A percentile compares a stretch with the other conserved stretches of the same genome.
phyloP scores from a whole-genome alignment of 2,888 invertebrate species.

The Rosalia funebris region DNA sequence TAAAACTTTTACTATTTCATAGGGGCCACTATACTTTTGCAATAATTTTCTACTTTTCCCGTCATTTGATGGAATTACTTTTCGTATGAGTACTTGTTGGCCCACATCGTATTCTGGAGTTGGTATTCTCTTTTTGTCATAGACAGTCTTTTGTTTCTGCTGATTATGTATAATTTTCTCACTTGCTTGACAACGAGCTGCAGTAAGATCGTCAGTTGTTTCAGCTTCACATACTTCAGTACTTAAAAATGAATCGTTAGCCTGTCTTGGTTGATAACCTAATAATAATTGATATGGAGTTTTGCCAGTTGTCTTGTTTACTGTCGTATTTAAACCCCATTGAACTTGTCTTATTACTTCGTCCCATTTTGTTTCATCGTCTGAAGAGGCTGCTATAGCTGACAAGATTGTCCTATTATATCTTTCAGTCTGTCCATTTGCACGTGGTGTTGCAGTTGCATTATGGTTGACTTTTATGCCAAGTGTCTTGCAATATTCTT shows the following conservation, averaged over 20 bases:
- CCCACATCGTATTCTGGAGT: background rate
- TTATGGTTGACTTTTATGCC: background rate
- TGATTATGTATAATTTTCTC: background rate
- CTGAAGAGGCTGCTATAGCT: background rate
- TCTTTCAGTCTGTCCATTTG: background rate
- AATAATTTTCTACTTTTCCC: background rate
- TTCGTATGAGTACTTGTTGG: background rate
- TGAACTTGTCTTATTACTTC: background rate
- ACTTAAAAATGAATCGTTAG: background rate
- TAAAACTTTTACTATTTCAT: constrained; percentile 2
- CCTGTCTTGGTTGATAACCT: background rate
- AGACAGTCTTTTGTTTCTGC: background rate
- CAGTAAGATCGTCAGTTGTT: background rate
- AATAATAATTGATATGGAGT: background rate
- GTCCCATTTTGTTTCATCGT: background rate
- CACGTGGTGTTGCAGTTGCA: background rate
- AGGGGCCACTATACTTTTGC: constrained; percentile 1
- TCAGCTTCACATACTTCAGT: background rate
- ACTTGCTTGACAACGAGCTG: background rate
- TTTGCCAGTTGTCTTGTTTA: background rate
- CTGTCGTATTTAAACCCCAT: constrained; percentile 2
- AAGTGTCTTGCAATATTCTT: background rate
- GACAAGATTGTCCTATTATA: background rate
- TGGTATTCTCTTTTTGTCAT: background rate
- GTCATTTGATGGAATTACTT: background rate